Percentiles rank a stretch among this genome's conserved stretches.
phyloP scores from a whole-genome alignment of 37 sponge, comb jelly and placozoan genomes.

The Mnemiopsis leidyi region DNA sequence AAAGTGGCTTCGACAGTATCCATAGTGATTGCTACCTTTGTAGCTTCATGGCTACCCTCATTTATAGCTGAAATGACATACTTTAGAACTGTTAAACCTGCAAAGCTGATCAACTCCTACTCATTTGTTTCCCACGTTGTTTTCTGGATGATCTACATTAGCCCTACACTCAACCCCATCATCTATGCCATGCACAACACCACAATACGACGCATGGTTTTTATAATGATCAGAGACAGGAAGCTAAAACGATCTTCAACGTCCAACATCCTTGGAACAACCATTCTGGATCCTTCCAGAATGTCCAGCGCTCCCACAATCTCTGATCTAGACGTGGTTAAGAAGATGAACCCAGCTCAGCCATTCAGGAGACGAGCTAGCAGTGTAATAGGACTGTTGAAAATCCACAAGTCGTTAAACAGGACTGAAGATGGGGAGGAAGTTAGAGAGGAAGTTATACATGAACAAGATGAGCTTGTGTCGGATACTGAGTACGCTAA shows the following conservation, averaged over 20 bases:
- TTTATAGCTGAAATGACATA: slow-evolving; percentile 22
- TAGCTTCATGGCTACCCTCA: slow-evolving; percentile 4
- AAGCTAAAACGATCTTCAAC: neutral
- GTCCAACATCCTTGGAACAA: neutral
- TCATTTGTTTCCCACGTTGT: neutral
- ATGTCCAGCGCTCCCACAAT: neutral
- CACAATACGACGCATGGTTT: neutral
- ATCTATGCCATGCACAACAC: slow-evolving; percentile 17
- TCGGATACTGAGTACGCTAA: no score
- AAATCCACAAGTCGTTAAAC: neutral
- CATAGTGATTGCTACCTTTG: neutral
- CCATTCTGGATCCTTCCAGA: neutral
- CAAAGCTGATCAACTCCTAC: neutral
- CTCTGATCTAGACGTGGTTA: neutral
- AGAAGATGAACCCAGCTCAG: neutral
- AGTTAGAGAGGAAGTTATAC: neutral
- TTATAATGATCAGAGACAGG: neutral
- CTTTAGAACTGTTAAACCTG: neutral
- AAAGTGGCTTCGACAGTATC: neutral
- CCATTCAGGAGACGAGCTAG: neutral
- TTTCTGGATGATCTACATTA: neutral
- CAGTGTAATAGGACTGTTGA: neutral
- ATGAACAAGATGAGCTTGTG: neutral
- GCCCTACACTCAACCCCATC: neutral
- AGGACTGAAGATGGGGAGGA: neutral